phyloP scores from a whole-genome alignment of 1,140 invertebrate genomes.

The Epicauta chinensis region DNA sequence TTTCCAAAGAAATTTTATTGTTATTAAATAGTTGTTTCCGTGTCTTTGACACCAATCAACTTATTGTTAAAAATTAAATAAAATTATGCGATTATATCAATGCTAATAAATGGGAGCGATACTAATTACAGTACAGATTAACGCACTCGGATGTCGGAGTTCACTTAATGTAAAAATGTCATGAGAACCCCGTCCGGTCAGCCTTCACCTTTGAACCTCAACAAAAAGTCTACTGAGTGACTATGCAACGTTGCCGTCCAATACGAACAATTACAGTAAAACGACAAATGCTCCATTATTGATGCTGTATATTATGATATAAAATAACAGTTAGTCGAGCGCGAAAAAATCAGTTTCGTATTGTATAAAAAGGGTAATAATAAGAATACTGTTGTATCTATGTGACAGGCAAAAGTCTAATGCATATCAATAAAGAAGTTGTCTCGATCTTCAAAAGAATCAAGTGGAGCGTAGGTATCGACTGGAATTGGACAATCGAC shows the following conservation, averaged over 20 bases:
- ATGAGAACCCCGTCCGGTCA: conserved; percentile 25
- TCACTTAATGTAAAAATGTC: conserved; percentile 24
- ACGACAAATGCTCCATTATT: too few relatives aligned
- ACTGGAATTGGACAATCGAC: conserved; percentile 31
- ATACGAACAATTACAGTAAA: too few relatives aligned
- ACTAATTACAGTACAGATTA: conserved; percentile 27
- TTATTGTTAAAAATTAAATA: too few relatives aligned
- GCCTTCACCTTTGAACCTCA: conserved; percentile 21
- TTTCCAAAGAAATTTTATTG: too few relatives aligned
- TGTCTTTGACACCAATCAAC: conserved; percentile 5
- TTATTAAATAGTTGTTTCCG: conserved; percentile 6
- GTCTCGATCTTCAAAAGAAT: conserved; percentile 19
- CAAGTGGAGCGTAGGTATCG: conserved; percentile 27
- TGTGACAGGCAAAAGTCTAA: conserved; percentile 22
- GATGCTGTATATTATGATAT: too few relatives aligned
- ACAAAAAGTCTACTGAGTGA: too few relatives aligned
- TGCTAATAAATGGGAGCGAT: conserved; percentile 25
- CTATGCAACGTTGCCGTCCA: too few relatives aligned
- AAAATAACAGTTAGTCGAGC: too few relatives aligned
- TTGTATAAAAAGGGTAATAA: neutral
- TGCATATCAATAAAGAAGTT: conserved; percentile 32
- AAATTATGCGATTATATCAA: conserved; percentile 2
- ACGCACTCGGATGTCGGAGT: conserved; percentile 23
- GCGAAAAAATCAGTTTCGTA: too few relatives aligned
- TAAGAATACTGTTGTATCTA: conserved; percentile 7